Evolutionary conservation across 2,888 invertebrate genomes (phyloP).

Genomic region (Bhutanitis thaidina): DNA sequence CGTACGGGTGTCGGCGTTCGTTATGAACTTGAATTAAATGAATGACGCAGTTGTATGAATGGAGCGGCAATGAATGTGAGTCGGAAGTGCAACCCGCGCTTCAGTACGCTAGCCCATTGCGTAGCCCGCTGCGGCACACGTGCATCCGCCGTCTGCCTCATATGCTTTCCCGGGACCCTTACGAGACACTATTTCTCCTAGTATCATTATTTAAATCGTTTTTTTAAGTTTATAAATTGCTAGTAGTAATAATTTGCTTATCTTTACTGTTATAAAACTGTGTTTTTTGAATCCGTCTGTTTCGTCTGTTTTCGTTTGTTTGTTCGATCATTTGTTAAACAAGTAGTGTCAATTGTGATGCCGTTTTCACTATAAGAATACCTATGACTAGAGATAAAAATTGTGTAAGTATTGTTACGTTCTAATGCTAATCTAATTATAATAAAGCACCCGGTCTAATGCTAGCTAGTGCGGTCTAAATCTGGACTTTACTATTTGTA

Average conservation of each 20-base stretch:
- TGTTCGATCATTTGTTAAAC: too few relatives aligned
- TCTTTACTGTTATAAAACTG: too few relatives aligned
- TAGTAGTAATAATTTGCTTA: too few relatives aligned
- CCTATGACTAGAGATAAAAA: too few relatives aligned
- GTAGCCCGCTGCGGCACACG: conserved; percentile 28
- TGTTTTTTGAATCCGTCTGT: too few relatives aligned
- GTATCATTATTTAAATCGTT: not conserved
- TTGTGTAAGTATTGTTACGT: too few relatives aligned
- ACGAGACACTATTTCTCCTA: not conserved
- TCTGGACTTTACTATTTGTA: not conserved
- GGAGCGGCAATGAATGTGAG: conserved; percentile 73
- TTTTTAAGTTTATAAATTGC: not conserved
- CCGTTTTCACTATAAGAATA: too few relatives aligned
- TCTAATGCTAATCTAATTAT: too few relatives aligned
- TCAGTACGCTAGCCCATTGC: conserved; percentile 64
- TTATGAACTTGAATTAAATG: conserved; percentile 77
- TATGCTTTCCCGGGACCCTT: conserved; percentile 22
- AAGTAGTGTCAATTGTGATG: too few relatives aligned
- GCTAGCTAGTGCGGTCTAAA: too few relatives aligned
- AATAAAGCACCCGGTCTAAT: too few relatives aligned
- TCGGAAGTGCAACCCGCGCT: conserved; percentile 69
- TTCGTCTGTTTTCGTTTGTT: too few relatives aligned
- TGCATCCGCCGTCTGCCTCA: conserved; percentile 56
- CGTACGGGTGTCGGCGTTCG: conserved; percentile 50
- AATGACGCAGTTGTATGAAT: conserved; percentile 76